Evolutionary conservation across 2,113 vertebrate species (phyloP), one percentile per base, ranked within the genome.

Genomic region (Rissa tridactyla): DNA sequence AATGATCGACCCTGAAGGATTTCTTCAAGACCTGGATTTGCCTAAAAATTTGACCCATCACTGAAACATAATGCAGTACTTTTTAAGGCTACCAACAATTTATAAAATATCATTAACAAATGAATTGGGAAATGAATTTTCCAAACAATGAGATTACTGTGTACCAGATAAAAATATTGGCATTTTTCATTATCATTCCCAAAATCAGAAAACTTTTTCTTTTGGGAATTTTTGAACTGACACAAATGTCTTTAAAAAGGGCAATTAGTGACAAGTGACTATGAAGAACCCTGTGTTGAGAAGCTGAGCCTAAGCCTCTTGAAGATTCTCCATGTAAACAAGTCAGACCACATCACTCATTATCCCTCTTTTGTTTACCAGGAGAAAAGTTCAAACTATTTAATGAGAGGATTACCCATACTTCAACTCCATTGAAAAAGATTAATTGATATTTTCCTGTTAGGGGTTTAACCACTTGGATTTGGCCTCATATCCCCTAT

Each of bases 381-480:
- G 97, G 97, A 98, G 97, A 98, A 98, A 98, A 98, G 98, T 98
- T 98, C 98, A 98, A 98, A 98, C 98, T 98, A 97, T 98, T 98
- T 98, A 99, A 99, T 98, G 98, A 98, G 98, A 98, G 98, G 98
- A 99, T 99, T 99, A 99, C 98, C 97, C 98, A 98, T 98, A 98
- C 98, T 99, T 99, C 98, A 98, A 96, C 97, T 98, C 98, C 96
- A 98, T 98, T 98, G 98, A 98, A 97, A 98, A 98, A 98, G 98
- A 99, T 98, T 98, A 99, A 99, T 99, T 99, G 99, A 99, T 99
- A 99, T 98, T 98, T 99, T 99, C 98, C 99, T 99, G 98, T 98
- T 98, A 97, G 98, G 97, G 98, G 86, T 98, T 98, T 98, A 98
- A 98, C 97, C 96, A 97, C 97, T 98, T 97, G 97, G 92, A 91